Base-by-base conservation (phyloP, 2,797 vertebrate species). In the Orientallactaga sibirica region DNA sequence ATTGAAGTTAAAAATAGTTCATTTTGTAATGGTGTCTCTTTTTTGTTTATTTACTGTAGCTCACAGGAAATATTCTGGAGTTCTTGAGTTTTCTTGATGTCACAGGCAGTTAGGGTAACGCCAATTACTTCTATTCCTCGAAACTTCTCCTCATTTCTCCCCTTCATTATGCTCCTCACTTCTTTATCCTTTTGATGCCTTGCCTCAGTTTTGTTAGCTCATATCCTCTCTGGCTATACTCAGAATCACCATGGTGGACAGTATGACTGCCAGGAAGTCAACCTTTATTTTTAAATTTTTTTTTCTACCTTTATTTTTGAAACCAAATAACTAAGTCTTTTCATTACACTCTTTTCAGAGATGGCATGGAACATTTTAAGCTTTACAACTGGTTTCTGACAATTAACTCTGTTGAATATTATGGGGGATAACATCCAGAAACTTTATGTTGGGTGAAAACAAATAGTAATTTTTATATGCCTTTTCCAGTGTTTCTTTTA, bases 281-380 rank as follows among this genome's bases (percentile, higher is more conserved):
- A 16, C 55, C 55, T 58, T 58, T 58, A 58, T 58, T 16, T 58
- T 16, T 58, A 90, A 37, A 37, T 2, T 37, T 37, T 37, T 37
- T 37, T 37, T 37, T 37, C 55, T 58, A 16, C 55, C 55, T 58
- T 58, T 58, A 58, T 58, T 16, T 58, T 16, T 58, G 48, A 97
- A 97, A 85, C 55, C 91, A 95, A 95, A 86, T 82, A 71, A 80
- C 92, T 70, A 66, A 93, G 75, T 55, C 16, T 90, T 96, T 85
- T 96, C 81, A 82, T 90, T 94, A 90, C 1, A 3, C 43, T 70
- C 88, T 88, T 88, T 5, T 95, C 92, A 92, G 33, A 90, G 52
- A 41, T 77, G 91, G n/a, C 29, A 15, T 4, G 66, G 58, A 88
- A 88, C 37, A 86, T 92, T 48, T 29, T 86, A 92, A 93, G 62